Evolutionary conservation across 2,888 invertebrate genomes (phyloP).

Genomic region (Drosophila maculinotata): DNA sequence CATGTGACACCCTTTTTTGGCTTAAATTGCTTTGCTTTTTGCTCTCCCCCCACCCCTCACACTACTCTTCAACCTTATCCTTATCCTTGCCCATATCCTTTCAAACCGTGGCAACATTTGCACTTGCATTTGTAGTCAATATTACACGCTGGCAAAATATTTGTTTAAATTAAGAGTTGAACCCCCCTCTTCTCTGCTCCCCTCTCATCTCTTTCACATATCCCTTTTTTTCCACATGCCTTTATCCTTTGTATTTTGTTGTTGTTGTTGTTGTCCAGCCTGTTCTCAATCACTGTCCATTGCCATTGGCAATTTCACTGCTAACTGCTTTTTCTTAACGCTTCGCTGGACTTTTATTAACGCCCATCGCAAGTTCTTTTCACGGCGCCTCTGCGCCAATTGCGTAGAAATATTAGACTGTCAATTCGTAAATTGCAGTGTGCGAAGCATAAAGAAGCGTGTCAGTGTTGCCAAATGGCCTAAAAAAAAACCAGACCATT

Average conservation of each 20-base stretch:
- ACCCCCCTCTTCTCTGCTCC: neutral
- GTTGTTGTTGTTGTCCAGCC: constrained; percentile 2
- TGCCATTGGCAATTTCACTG: constrained; percentile 59
- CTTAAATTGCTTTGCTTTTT: constrained; percentile 74
- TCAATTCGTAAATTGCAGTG: constrained; percentile 71
- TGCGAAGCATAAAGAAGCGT: constrained; percentile 68
- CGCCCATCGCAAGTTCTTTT: constrained; percentile 47
- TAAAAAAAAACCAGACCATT: neutral
- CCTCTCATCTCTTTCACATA: neutral
- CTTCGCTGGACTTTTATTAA: constrained; percentile 73
- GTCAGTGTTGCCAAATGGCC: constrained; percentile 29
- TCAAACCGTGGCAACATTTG: constrained; percentile 83
- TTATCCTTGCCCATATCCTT: constrained; percentile 54
- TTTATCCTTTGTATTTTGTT: constrained; percentile 9
- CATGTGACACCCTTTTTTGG: constrained; percentile 81
- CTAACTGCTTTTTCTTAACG: constrained; percentile 80
- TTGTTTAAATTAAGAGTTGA: constrained; percentile 64
- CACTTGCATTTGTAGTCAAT: constrained; percentile 82
- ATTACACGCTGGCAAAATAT: constrained; percentile 75
- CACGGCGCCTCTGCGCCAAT: constrained; percentile 14
- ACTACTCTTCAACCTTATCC: constrained; percentile 2
- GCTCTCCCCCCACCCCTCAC: constrained; percentile 25
- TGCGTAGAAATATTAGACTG: constrained; percentile 73
- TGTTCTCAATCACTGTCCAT: constrained; percentile 62
- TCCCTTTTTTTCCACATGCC: neutral